These are phyloP conservation scores for Synanthedon vespiformis DNA, from an alignment of 2,888 invertebrate species.

Conservation along the genomic window DNA sequence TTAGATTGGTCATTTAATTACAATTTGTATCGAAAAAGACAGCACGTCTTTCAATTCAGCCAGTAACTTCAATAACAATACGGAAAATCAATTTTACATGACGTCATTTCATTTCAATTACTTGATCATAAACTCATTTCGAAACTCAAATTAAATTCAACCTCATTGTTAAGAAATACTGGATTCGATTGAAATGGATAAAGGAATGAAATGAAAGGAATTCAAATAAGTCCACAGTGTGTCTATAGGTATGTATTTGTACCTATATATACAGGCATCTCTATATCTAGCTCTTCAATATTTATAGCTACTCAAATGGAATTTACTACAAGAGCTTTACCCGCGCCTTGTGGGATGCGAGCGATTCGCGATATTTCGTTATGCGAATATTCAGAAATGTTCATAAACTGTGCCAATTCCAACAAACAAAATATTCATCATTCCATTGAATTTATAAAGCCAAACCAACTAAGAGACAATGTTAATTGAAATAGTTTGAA, in stretches of 20 bases:
- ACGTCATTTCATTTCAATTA: too few species aligned
- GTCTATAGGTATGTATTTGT: slow-evolving; percentile 24
- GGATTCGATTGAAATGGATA: slow-evolving; percentile 33
- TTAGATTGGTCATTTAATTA: too few species aligned
- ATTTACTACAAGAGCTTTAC: slow-evolving; percentile 44
- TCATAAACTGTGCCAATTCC: slow-evolving; percentile 29
- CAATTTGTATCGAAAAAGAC: too few species aligned
- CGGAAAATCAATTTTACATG: too few species aligned
- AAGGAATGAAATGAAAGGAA: slow-evolving; percentile 38
- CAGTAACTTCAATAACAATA: too few species aligned
- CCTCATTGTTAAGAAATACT: slow-evolving; percentile 39
- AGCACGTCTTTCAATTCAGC: too few species aligned
- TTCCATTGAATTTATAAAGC: too few species aligned
- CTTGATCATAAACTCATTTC: slow-evolving; percentile 13
- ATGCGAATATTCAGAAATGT: slow-evolving; percentile 57
- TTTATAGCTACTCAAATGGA: slow-evolving; percentile 18
- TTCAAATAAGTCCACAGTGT: slow-evolving; percentile 56
- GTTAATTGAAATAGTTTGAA: too few species aligned
- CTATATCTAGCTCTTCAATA: too few species aligned
- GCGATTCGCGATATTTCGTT: slow-evolving; percentile 32
- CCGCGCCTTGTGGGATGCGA: slow-evolving; percentile 14
- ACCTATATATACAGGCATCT: too few species aligned
- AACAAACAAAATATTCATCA: too few species aligned
- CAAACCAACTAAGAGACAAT: too few species aligned
- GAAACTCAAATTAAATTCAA: slow-evolving; percentile 28